phyloP scores from a whole-genome alignment of 92 coral and sea anemone genomes.

The Epizoanthus stellaris region DNA sequence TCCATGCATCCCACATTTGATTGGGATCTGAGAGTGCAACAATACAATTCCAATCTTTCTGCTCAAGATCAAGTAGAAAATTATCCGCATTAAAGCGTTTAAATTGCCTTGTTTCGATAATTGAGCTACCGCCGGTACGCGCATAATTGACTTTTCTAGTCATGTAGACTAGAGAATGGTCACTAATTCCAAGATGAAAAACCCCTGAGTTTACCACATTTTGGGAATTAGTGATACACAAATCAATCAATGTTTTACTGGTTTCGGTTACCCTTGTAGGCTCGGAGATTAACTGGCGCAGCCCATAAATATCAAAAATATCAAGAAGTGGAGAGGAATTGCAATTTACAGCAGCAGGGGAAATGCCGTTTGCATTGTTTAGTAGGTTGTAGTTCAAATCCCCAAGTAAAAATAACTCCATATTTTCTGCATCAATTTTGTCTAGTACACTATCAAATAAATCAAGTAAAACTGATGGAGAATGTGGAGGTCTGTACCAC shows the following conservation, averaged over 20 bases:
- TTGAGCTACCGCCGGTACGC: conserved; percentile 2
- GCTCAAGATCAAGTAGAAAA: no score
- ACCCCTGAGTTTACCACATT: no score
- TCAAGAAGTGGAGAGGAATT: conserved; percentile 6
- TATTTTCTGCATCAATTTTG: no score
- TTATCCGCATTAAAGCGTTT: no score
- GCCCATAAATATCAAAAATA: not conserved
- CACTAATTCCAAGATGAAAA: no score
- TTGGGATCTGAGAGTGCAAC: not conserved
- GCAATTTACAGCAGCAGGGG: not conserved
- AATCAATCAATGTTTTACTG: not conserved
- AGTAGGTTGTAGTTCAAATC: conserved; percentile 8
- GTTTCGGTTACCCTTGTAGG: not conserved
- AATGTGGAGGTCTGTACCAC: conserved; percentile 12
- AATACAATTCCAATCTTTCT: no score
- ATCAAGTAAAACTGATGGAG: no score
- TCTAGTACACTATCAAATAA: no score
- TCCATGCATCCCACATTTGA: not conserved
- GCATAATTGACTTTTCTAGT: not conserved
- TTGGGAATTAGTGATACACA: not conserved
- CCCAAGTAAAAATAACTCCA: not conserved
- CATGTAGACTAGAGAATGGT: no score
- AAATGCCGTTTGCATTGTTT: not conserved
- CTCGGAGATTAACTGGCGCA: conserved; percentile 12
- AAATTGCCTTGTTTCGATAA: not conserved